phyloP scores from a whole-genome alignment of 2,888 invertebrate species.

The Halictus quadricinctus region DNA sequence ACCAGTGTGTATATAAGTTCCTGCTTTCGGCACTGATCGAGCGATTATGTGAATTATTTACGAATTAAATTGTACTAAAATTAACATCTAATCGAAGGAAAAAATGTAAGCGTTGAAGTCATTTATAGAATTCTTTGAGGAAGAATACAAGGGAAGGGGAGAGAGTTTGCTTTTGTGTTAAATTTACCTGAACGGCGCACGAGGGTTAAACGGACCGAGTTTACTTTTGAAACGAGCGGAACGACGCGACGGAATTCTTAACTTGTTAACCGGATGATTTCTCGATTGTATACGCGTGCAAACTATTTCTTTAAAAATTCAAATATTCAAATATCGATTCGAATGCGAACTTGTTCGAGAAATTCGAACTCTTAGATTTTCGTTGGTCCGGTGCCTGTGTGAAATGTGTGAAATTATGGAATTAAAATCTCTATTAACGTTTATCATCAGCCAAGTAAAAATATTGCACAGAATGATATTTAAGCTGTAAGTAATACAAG shows the following conservation, averaged over 20 bases:
- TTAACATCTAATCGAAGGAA: background rate
- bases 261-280: background rate
- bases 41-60: background rate
- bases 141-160: background rate
- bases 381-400: too few species aligned
- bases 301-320: background rate
- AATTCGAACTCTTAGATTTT: background rate
- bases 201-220: slow-evolving; percentile 17
- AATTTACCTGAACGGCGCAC: slow-evolving; percentile 6
- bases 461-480: too few species aligned
- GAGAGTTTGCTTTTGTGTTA: background rate
- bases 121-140: background rate
- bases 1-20: too few species aligned
- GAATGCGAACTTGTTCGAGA: background rate
- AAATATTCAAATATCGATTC: background rate
- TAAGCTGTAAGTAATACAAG: too few species aligned
- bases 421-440: too few species aligned
- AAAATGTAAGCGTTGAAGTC: background rate
- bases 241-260: background rate
- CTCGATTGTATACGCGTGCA: background rate
- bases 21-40: background rate
- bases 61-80: background rate
- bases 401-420: too few species aligned
- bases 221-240: slow-evolving; percentile 14
- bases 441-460: too few species aligned